Evolutionary conservation across 1,140 invertebrate genomes (phyloP), one percentile per base, ranked within the genome.

Genomic region (Pteromalus puparum): DNA sequence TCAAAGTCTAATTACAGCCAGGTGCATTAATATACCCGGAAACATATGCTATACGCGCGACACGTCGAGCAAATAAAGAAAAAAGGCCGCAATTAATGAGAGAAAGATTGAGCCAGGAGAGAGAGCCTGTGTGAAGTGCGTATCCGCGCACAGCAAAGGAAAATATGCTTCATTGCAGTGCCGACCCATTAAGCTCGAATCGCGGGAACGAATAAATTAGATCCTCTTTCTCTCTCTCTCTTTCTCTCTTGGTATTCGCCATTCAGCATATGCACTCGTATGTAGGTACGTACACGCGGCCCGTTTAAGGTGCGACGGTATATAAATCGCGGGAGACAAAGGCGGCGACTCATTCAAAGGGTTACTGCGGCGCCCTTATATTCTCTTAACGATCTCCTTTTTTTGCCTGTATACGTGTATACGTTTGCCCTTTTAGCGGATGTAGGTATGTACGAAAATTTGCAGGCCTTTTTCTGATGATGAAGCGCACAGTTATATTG

Each of bases 201-300:
- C 85, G 88, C 84, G 80, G 83, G 38, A 85, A 84, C 82, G 87
- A 88, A 88, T 89, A 88, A 89, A 89, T 87, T 88, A 87, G 82
- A 75, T 78, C 30, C 72, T 77, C 81, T 75, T 13, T 5, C 53
- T 21, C 53, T n/a, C 6, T 61, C n/a, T n/a, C 67, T 53, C 15
- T 53, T 15, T 53, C 53, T 21, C 53, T n/a, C 6, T 61, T 21
- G 6, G 21, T 61, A 61, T 61, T 61, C 53, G 18, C 53, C 6
- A 61, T 61, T 61, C 53, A 61, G 38, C 38, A 10, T 42, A 42
- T 34, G 30, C 9, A 42, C 38, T 42, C 38, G 21, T 65, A 18
- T 5, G 15, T 65, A 24, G 13, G 3, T 26, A 53, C 42, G 21
- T 6, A 0, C 18, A 28, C 77, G 26, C 78, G 79, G 82, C 84